Percentiles rank a stretch among this genome's conserved stretches.
These are phyloP conservation scores for Polypterus bichir DNA, from an alignment of 2,113 vertebrate species.

Conservation along the genomic window DNA sequence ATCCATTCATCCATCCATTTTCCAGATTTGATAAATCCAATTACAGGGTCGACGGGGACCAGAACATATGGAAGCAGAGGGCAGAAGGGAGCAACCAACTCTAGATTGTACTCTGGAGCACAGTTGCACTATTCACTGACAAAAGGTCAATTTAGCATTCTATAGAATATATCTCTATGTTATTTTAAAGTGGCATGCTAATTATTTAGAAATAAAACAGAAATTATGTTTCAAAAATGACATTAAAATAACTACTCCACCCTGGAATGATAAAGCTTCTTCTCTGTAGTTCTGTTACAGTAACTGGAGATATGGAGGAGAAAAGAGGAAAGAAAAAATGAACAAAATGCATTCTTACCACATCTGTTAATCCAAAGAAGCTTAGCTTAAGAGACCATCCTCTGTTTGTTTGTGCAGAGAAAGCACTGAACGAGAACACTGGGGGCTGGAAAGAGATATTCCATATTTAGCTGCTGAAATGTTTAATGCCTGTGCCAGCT, in stretches of 20 bases:
- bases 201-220: conserved; percentile 28
- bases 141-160: too few species aligned
- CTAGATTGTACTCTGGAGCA: too few species aligned
- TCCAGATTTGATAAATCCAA: too few species aligned
- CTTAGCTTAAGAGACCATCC: conserved; percentile 26
- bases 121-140: too few species aligned
- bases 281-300: conserved; percentile 9
- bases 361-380: conserved; percentile 36
- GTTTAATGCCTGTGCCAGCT: conserved; percentile 45
- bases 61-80: too few species aligned
- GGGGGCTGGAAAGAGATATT: conserved; percentile 25
- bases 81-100: too few species aligned
- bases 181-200: too few species aligned
- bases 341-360: conserved; percentile 21
- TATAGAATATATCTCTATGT: too few species aligned
- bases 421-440: conserved; percentile 16
- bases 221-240: conserved; percentile 19
- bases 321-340: conserved; percentile 3
- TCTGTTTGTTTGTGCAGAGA: conserved; percentile 34
- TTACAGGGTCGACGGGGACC: too few species aligned
- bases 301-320: conserved; percentile 20
- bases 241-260: conserved; percentile 7
- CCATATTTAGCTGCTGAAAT: conserved; percentile 38
- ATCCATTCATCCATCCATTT: too few species aligned
- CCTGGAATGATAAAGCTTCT: background rate